Percentiles rank a stretch among this genome's conserved stretches.
These are phyloP conservation scores for Hypotaenidia okinawae DNA, from an alignment of 2,797 vertebrate species.

Conservation along the genomic window DNA sequence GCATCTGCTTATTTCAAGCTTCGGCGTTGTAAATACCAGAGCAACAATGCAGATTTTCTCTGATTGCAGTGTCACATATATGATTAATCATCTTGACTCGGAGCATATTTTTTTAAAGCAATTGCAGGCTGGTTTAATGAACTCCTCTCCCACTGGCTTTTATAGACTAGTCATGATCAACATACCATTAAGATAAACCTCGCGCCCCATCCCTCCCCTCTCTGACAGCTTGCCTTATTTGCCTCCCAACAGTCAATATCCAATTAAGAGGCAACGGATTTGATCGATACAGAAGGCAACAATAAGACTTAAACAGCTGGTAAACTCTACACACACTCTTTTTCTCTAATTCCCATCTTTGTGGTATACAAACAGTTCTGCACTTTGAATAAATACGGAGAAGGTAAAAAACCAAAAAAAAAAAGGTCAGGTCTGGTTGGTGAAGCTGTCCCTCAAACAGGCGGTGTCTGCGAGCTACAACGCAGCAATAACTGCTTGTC, in stretches of 20 bases:
- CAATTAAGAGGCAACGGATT: constrained; percentile 54
- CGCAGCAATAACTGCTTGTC: not conserved
- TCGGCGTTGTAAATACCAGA: constrained; percentile 30
- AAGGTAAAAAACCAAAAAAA: not conserved
- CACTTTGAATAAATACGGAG: not conserved
- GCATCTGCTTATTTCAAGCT: constrained; percentile 35
- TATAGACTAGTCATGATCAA: constrained; percentile 57
- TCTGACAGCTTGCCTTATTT: constrained; percentile 48
- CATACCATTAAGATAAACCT: constrained; percentile 46
- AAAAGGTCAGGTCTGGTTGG: not conserved
- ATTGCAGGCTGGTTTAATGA: constrained; percentile 61
- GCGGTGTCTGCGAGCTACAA: not conserved
- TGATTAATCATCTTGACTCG: constrained; percentile 62
- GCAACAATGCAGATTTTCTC: constrained; percentile 43
- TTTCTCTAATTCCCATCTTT: constrained; percentile 19
- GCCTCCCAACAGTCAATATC: constrained; percentile 68
- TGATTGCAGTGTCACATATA: constrained; percentile 26
- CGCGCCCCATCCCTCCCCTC: not conserved
- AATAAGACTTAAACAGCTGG: constrained; percentile 53
- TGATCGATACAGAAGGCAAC: constrained; percentile 59
- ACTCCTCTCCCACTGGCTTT: constrained; percentile 60
- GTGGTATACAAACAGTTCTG: not conserved
- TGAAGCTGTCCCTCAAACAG: not conserved
- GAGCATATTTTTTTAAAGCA: constrained; percentile 49
- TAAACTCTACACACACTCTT: not conserved